Percentiles rank a stretch among this genome's conserved stretches.
phyloP scores from a whole-genome alignment of 2,888 invertebrate genomes.

The Ichneumoninae sp. region DNA sequence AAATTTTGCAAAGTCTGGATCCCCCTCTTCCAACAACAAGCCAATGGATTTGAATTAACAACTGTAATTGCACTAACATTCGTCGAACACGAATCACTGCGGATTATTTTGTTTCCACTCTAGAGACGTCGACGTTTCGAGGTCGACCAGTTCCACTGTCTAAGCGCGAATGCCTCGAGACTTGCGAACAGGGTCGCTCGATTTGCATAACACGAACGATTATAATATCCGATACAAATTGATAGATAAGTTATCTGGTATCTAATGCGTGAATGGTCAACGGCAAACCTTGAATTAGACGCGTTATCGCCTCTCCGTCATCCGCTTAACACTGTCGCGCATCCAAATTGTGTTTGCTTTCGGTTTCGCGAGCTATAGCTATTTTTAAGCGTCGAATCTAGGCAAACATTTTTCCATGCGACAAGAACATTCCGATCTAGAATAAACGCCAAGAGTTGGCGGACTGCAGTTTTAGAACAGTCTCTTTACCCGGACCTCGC shows the following conservation, averaged over 20 bases:
- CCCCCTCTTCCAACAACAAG: background rate
- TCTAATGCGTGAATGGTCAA: background rate
- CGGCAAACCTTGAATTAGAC: background rate
- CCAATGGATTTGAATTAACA: background rate
- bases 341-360: background rate
- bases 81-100: background rate
- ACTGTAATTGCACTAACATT: background rate
- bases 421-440: slow-evolving; percentile 56
- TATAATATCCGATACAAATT: slow-evolving; percentile 12
- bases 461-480: slow-evolving; percentile 43
- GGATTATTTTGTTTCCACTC: slow-evolving; percentile 2
- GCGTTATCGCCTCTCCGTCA: background rate
- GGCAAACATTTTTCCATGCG: slow-evolving; percentile 41
- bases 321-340: slow-evolving; percentile 26
- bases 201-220: slow-evolving; percentile 35
- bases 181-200: background rate
- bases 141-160: slow-evolving; percentile 21
- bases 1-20: slow-evolving; percentile 38
- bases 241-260: slow-evolving; percentile 30
- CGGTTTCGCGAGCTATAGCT: slow-evolving; percentile 13
- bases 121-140: background rate
- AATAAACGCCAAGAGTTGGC: slow-evolving; percentile 56
- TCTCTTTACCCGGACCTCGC: slow-evolving; percentile 1
- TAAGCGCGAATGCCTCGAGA: background rate
- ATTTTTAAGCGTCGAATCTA: slow-evolving; percentile 59